These are phyloP conservation scores for Muntiacus muntjak DNA, from an alignment of 2,113 vertebrate genomes.

Conservation along the genomic window DNA sequence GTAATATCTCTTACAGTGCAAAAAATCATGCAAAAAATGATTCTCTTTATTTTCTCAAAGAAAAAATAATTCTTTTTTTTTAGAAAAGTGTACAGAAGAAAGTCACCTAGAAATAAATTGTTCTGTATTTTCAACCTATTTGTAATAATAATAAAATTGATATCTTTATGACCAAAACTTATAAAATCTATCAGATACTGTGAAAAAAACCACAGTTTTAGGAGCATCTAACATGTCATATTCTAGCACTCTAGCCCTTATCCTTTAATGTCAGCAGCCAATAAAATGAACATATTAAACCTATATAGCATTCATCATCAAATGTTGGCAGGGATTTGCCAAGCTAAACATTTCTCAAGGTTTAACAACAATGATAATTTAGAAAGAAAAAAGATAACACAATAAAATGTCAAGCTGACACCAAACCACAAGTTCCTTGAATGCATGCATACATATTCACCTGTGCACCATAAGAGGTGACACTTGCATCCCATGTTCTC, in stretches of 20 bases:
- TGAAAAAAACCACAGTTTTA: background rate
- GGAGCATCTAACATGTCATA: background rate
- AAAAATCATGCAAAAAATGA: background rate
- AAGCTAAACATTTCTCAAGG: background rate
- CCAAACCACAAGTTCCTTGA: background rate
- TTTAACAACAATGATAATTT: background rate
- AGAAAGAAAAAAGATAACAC: background rate
- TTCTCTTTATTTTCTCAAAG: background rate
- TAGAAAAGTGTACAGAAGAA: background rate
- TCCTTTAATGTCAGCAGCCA: background rate
- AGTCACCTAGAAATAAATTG: constrained; percentile 17
- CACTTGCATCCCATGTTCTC: background rate
- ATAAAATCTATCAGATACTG: background rate
- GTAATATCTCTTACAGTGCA: background rate
- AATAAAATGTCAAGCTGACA: background rate
- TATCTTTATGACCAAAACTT: constrained; percentile 4
- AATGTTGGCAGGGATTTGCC: background rate
- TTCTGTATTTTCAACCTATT: background rate
- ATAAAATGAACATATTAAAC: background rate
- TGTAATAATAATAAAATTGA: constrained; percentile 31
- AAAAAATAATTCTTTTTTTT: background rate
- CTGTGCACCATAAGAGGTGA: background rate
- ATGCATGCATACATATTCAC: background rate
- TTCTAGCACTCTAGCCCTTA: background rate
- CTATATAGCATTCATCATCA: background rate